A percentile compares a stretch with the other conserved stretches of the same genome.
Conservation (phyloP, 2,797 vertebrate species). For the Mus spretus region DNA sequence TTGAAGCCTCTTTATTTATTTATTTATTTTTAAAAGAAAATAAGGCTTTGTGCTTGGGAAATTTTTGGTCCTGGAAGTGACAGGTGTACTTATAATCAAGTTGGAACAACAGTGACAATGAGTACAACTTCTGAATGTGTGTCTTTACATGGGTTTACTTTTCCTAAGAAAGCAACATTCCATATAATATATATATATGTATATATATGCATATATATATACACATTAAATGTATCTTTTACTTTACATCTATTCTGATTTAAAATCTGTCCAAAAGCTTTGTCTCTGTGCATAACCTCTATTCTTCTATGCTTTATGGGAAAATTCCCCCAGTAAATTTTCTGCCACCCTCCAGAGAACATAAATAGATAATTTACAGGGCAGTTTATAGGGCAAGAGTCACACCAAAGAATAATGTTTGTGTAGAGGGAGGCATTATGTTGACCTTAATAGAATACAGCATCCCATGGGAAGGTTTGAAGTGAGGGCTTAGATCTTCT, state of each 20-base stretch:
- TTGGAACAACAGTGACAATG: constrained; percentile 63
- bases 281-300: constrained; percentile 23
- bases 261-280: constrained; percentile 67
- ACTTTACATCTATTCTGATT: constrained; percentile 61
- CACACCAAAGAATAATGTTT: constrained; percentile 67
- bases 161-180: constrained; percentile 65
- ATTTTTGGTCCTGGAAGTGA: constrained; percentile 70
- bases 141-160: constrained; percentile 55
- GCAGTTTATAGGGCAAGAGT: constrained; percentile 64
- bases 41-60: constrained; percentile 69
- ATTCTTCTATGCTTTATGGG: constrained; percentile 30
- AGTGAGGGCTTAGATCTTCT: constrained; percentile 74
- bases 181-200: neutral
- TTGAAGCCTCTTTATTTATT: constrained; percentile 36
- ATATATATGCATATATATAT: neutral
- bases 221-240: constrained; percentile 57
- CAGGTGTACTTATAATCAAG: constrained; percentile 47
- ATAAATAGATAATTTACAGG: constrained; percentile 64
- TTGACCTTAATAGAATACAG: constrained; percentile 73
- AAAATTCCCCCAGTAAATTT: constrained; percentile 58
- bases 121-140: constrained; percentile 54
- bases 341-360: constrained; percentile 50
- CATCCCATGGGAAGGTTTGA: constrained; percentile 71
- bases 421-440: constrained; percentile 69
- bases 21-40: constrained; percentile 66